Evolutionary conservation across 2,888 invertebrate genomes (phyloP).

Genomic region (Harpalus rufipes): DNA sequence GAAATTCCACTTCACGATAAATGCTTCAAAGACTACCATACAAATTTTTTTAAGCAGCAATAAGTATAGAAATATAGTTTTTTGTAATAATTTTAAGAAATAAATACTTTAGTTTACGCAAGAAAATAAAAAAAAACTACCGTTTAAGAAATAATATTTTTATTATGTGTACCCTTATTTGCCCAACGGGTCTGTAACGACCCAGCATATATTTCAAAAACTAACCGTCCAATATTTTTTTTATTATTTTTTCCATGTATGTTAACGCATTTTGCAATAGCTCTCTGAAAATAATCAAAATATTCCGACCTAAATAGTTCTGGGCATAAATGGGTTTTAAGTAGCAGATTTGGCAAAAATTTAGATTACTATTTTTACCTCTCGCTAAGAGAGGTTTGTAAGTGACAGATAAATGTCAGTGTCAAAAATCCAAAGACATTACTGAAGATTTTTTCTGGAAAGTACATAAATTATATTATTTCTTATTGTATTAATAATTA

Average conservation of each 20-base stretch:
- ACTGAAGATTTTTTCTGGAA: too few species aligned
- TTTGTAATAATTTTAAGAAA: background rate
- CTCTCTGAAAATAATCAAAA: background rate
- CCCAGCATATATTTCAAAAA: conserved; percentile 12
- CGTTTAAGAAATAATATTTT: background rate
- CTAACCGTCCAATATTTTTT: background rate
- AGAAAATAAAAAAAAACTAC: conserved; percentile 1
- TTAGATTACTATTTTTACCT: too few species aligned
- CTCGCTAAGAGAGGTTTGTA: too few species aligned
- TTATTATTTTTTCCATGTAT: background rate
- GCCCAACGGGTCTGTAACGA: conserved; percentile 13
- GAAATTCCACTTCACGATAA: conserved; percentile 18
- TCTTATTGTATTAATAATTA: too few species aligned
- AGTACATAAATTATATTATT: too few species aligned
- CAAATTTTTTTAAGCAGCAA: background rate
- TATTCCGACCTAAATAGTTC: background rate
- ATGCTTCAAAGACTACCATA: conserved; percentile 9
- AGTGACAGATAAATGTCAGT: too few species aligned
- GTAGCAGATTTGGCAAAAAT: too few species aligned
- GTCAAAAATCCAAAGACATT: too few species aligned
- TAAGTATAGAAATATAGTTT: background rate
- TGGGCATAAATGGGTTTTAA: conserved; percentile 29
- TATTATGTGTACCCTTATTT: conserved; percentile 1
- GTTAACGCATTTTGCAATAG: background rate
- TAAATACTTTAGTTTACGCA: background rate